Evolutionary conservation across 1,140 invertebrate species (phyloP).

Genomic region (Potamilus streckersoni): DNA sequence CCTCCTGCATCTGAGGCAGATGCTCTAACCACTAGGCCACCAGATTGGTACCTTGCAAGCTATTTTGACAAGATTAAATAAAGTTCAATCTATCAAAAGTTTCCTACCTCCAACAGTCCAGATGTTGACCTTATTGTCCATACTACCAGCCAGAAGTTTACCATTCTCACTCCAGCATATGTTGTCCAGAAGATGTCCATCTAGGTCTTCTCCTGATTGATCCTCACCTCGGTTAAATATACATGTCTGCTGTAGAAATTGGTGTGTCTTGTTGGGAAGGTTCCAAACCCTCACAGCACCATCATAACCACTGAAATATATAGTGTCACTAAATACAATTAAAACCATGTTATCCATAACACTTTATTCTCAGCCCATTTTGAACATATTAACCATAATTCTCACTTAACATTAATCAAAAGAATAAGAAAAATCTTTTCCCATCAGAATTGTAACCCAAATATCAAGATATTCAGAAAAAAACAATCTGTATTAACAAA

Average conservation of each 20-base stretch:
- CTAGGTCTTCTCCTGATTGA: slow-evolving; percentile 70
- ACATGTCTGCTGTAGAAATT: slow-evolving; percentile 72
- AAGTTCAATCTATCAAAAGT: not conserved
- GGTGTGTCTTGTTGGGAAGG: slow-evolving; percentile 64
- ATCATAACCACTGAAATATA: slow-evolving; percentile 72
- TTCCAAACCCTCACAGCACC: slow-evolving; percentile 77
- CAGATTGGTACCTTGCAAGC: no score
- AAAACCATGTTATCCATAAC: no score
- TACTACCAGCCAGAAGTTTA: slow-evolving; percentile 72
- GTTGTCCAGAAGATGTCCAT: slow-evolving; percentile 70
- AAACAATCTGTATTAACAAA: no score
- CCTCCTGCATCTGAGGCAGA: no score
- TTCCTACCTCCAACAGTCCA: slow-evolving; percentile 70
- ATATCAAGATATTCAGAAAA: no score
- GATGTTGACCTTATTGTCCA: slow-evolving; percentile 75
- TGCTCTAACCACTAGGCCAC: no score
- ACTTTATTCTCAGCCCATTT: no score
- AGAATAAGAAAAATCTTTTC: no score
- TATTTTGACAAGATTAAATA: not conserved
- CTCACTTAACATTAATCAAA: no score
- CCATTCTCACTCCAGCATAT: slow-evolving; percentile 73
- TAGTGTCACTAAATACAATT: no score
- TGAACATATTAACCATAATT: no score
- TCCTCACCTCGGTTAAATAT: slow-evolving; percentile 73
- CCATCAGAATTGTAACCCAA: no score